These are phyloP conservation scores for Schizotus pectinicornis DNA, from an alignment of 2,888 invertebrate genomes.

Conservation along the genomic window DNA sequence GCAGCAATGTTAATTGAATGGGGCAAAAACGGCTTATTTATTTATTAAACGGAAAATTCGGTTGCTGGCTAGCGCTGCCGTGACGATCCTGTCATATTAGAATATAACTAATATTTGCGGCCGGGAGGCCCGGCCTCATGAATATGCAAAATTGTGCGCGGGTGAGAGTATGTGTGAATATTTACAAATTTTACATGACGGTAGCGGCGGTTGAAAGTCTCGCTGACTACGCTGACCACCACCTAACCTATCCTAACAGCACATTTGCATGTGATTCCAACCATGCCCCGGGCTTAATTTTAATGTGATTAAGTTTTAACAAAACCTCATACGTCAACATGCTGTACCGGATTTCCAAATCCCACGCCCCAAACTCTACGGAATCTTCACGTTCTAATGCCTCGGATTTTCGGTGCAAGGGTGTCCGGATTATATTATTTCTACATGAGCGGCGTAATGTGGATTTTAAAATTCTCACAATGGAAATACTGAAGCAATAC, in stretches of 20 bases:
- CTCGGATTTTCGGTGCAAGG: too few relatives aligned
- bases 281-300: constrained; percentile 38
- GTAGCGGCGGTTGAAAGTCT: constrained; percentile 23
- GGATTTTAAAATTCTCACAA: too few relatives aligned
- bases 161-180: constrained; percentile 45
- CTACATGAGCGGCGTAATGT: too few relatives aligned
- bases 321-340: constrained; percentile 40
- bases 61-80: too few relatives aligned
- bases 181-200: constrained; percentile 48
- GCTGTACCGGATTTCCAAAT: neutral
- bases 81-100: neutral
- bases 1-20: too few relatives aligned
- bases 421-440: too few relatives aligned
- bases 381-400: too few relatives aligned
- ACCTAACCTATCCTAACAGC: constrained; percentile 34
- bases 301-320: constrained; percentile 38
- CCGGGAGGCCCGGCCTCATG: constrained; percentile 32
- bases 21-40: too few relatives aligned
- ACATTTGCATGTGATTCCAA: constrained; percentile 39
- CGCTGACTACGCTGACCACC: constrained; percentile 16
- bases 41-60: too few relatives aligned
- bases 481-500: too few relatives aligned
- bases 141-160: constrained; percentile 43
- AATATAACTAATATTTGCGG: constrained; percentile 39
- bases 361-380: too few relatives aligned